Evolutionary conservation across 2,888 invertebrate species (phyloP), one percentile per base, ranked within the genome.

Genomic region (Eucera pruinosa): DNA sequence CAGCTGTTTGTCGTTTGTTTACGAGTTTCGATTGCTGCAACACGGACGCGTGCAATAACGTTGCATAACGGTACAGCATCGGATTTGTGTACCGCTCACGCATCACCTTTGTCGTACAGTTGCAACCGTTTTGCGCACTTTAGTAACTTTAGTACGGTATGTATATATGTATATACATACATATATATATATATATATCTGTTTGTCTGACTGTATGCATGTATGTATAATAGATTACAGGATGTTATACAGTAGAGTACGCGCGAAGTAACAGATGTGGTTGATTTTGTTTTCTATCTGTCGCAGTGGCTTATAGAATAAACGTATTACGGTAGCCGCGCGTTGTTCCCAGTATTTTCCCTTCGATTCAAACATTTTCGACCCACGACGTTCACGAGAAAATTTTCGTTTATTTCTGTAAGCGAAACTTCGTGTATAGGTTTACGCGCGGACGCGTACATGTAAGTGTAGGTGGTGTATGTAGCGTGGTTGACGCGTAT

Each of bases 241-340:
- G 6, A 45, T 55, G 18, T 65, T 23, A 3, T 43, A 65, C 23
- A 45, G 18, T 43, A 65, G n/a, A 45, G 18, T 23, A 45, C 25
- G 30, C 11, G 18, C 11, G n/a, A 33, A 11, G n/a, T 18, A 33
- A 55, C 15, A 50, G 3, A 36, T 20, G 25, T 20, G 15, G 23
- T 18, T 43, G 50, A 58, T 43, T 71, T 50, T 9, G 11, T 73
- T 45, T 64, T 15, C 20, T 25, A 54, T 30, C 2, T 30, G 18
- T 30, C 27, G 60, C 20, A 54, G 20, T 36, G 45, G 7, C 13
- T 11, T 18, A n/a, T 20, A 45, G 11, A 71, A 58, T n/a, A 33
- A 9, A 36, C 25, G n/a, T 23, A 15, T 27, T 36, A 36, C n/a
- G n/a, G n/a, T n/a, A n/a, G n/a, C n/a, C n/a, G n/a, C n/a, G n/a